Evolutionary conservation across 2,888 invertebrate species (phyloP).

Genomic region (Rotaria sp.): DNA sequence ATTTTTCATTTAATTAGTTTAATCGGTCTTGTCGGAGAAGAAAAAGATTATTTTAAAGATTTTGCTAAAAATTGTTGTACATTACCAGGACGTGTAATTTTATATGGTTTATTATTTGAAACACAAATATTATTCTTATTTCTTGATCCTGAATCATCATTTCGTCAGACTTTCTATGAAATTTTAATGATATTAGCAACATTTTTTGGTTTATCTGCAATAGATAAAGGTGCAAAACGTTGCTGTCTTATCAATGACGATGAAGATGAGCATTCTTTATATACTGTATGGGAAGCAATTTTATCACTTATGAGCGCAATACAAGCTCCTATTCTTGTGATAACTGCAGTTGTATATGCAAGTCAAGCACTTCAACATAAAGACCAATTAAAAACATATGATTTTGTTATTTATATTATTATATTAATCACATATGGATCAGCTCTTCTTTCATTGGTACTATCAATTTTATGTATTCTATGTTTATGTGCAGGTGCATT

Average conservation of each 20-base stretch:
- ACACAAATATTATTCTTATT: neutral
- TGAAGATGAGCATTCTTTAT: neutral
- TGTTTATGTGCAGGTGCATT: neutral
- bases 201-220: neutral
- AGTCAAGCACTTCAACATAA: neutral
- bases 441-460: neutral
- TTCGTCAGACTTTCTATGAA: neutral
- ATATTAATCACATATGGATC: neutral
- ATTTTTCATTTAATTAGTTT: neutral
- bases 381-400: neutral
- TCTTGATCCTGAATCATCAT: neutral
- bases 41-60: neutral
- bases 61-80: neutral
- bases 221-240: neutral
- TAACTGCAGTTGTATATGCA: neutral
- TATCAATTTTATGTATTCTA: neutral
- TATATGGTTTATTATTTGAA: neutral
- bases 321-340: neutral
- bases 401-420: conserved; percentile 18
- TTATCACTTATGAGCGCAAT: neutral
- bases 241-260: neutral
- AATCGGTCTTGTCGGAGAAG: neutral
- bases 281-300: neutral
- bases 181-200: neutral
- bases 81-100: neutral